These are phyloP conservation scores for Etheostoma perlongum DNA, from an alignment of 2,797 vertebrate species.

Conservation along the genomic window DNA sequence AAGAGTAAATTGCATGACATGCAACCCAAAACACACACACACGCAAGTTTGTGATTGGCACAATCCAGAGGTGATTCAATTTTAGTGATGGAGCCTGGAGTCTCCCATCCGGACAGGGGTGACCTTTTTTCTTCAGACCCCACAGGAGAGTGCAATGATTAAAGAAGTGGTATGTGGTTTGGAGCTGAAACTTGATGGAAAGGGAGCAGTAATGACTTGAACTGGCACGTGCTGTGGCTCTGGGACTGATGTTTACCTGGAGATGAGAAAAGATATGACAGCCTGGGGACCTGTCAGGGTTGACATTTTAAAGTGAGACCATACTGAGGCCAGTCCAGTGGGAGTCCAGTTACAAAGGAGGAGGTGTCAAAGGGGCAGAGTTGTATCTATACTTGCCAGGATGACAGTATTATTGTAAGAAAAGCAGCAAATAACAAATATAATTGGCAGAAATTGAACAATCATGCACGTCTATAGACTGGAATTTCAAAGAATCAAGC, in stretches of 20 bases:
- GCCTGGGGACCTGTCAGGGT: conserved; percentile 47
- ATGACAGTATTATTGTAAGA: background rate
- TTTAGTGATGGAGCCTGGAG: conserved; percentile 23
- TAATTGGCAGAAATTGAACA: conserved; percentile 18
- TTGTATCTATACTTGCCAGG: conserved; percentile 13
- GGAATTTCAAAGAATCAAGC: background rate
- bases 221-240: conserved; percentile 15
- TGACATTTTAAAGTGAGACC: conserved; percentile 70
- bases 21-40: conserved; percentile 17
- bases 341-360: conserved; percentile 40
- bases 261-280: conserved; percentile 52
- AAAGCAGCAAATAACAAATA: conserved; percentile 5
- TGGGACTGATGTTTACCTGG: conserved; percentile 47
- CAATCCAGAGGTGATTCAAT: conserved; percentile 4
- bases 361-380: conserved; percentile 24
- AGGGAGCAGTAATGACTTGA: conserved; percentile 38
- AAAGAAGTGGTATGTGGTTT: conserved; percentile 27
- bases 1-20: conserved; percentile 21
- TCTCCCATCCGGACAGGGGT: conserved; percentile 14
- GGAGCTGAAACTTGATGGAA: conserved; percentile 40
- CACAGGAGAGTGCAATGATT: conserved; percentile 24
- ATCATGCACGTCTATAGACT: background rate
- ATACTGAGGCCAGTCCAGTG: conserved; percentile 43
- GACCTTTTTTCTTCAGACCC: conserved; percentile 41
- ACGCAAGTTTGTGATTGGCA: conserved; percentile 5